These are phyloP conservation scores for Hedya salicella DNA, from an alignment of 2,888 invertebrate species.

Conservation along the genomic window DNA sequence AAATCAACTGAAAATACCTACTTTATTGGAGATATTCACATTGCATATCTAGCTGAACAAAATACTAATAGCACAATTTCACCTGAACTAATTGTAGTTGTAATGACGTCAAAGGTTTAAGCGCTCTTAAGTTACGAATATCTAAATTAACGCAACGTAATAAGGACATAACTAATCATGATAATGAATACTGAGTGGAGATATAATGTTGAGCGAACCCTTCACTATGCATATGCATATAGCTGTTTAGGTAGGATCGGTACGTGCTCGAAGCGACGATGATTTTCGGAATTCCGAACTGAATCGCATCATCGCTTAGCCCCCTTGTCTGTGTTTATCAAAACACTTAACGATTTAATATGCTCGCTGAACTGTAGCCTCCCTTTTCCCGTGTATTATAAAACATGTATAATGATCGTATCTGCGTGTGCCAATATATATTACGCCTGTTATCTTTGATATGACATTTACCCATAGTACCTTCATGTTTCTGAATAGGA, in stretches of 20 bases:
- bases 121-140: not conserved
- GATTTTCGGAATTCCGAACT: slow-evolving; percentile 75
- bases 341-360: slow-evolving; percentile 85
- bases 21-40: not conserved
- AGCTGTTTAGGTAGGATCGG: slow-evolving; percentile 24
- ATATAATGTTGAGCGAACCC: slow-evolving; percentile 26
- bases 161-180: slow-evolving; percentile 23
- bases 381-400: slow-evolving; percentile 58
- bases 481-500: not conserved
- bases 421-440: slow-evolving; percentile 54
- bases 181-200: slow-evolving; percentile 32
- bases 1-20: not conserved
- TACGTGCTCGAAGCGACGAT: slow-evolving; percentile 53
- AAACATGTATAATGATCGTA: slow-evolving; percentile 43
- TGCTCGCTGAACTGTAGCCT: slow-evolving; percentile 73
- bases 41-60: not conserved
- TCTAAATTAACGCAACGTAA: slow-evolving; percentile 14
- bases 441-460: slow-evolving; percentile 57
- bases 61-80: not conserved
- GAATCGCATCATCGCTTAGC: slow-evolving; percentile 75
- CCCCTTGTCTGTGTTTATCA: slow-evolving; percentile 81
- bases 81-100: not conserved
- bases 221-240: slow-evolving; percentile 16
- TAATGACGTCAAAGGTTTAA: not conserved
- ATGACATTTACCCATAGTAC: slow-evolving; percentile 15